phyloP scores from a whole-genome alignment of 2,113 vertebrate species.

The Condylura cristata region DNA sequence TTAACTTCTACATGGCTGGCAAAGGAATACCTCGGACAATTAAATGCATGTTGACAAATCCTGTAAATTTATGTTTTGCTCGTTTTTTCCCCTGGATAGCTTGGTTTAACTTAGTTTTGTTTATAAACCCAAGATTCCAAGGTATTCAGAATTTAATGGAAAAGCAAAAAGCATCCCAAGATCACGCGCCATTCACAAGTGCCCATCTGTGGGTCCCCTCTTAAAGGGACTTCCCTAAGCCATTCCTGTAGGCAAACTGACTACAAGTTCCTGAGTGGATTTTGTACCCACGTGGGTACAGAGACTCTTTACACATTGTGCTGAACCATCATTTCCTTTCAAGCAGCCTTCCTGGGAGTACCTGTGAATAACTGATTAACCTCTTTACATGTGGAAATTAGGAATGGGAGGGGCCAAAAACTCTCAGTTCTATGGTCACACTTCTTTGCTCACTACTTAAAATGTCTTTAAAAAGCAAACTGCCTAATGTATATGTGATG shows the following conservation, averaged over 20 bases:
- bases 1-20: background rate
- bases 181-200: background rate
- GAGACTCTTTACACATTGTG: background rate
- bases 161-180: background rate
- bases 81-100: background rate
- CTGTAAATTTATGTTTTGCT: background rate
- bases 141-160: background rate
- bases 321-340: background rate
- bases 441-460: background rate
- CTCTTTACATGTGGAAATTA: background rate
- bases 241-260: background rate
- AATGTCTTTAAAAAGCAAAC: background rate
- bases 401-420: background rate
- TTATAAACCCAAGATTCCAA: background rate
- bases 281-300: background rate
- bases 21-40: background rate
- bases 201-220: background rate
- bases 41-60: background rate
- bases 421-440: background rate
- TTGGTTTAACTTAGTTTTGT: constrained; percentile 19
- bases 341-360: background rate
- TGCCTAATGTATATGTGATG: background rate
- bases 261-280: background rate
- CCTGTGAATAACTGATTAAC: background rate
- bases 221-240: background rate